Percentiles rank a stretch among this genome's conserved stretches.
Evolutionary conservation across 2,113 vertebrate genomes (phyloP).

Genomic region (Vulpes ferrilata): DNA sequence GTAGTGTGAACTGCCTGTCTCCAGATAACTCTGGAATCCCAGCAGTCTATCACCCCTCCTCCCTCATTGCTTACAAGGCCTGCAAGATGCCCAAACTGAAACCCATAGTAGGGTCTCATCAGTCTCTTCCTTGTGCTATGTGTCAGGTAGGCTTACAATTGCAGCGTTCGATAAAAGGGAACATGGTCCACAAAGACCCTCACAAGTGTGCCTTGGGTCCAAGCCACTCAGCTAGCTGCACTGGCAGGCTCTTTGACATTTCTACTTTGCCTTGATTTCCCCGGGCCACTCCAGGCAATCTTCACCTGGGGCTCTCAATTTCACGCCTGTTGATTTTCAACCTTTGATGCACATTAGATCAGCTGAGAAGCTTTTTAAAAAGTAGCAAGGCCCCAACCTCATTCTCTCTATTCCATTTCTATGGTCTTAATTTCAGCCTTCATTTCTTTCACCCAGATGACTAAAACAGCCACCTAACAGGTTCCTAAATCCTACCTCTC

Average conservation of each 20-base stretch:
- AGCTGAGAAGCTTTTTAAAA: background rate
- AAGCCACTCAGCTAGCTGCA: background rate
- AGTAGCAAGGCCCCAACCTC: background rate
- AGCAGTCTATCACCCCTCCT: background rate
- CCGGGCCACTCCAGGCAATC: background rate
- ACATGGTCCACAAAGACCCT: background rate
- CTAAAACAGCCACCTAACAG: background rate
- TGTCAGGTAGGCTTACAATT: background rate
- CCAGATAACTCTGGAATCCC: background rate
- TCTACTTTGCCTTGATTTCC: background rate
- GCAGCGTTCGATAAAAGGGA: background rate
- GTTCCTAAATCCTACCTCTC: background rate
- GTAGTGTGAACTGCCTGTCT: background rate
- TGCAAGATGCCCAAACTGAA: background rate
- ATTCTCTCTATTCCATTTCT: background rate
- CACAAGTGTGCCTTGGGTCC: fast-evolving
- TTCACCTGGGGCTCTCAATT: background rate
- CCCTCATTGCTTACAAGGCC: background rate
- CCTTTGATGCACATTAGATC: background rate
- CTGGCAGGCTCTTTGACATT: background rate
- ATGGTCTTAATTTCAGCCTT: background rate
- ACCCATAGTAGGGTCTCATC: fast-evolving
- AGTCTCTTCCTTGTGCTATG: background rate
- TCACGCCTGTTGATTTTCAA: background rate
- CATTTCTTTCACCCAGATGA: background rate